Conservation (phyloP, 2,888 invertebrate genomes). For the Falcaria lacertinaria region DNA sequence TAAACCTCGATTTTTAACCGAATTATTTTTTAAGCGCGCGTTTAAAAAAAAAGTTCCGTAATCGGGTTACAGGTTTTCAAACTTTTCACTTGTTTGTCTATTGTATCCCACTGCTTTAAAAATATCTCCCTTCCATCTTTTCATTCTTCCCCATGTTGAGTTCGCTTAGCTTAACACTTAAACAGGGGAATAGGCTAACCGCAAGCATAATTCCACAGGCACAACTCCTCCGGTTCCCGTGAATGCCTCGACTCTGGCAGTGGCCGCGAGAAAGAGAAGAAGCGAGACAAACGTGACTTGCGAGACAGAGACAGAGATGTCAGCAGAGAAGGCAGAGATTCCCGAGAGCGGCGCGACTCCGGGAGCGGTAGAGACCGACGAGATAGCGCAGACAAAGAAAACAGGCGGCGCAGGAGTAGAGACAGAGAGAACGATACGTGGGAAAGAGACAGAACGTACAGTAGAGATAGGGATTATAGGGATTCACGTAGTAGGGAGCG, state of each 20-base stretch:
- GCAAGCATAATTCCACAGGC: slow-evolving; percentile 35
- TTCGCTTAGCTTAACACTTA: too few relatives aligned
- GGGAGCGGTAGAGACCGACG: slow-evolving; percentile 69
- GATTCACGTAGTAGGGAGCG: slow-evolving; percentile 68
- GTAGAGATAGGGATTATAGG: slow-evolving; percentile 61
- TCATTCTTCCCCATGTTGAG: too few relatives aligned
- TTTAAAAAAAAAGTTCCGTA: too few relatives aligned
- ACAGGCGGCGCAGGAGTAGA: slow-evolving; percentile 56
- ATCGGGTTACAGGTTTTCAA: too few relatives aligned
- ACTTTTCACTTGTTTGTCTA: too few relatives aligned
- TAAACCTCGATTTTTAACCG: too few relatives aligned
- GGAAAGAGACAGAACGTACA: slow-evolving; percentile 70
- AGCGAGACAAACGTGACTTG: slow-evolving; percentile 62
- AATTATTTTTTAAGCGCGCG: too few relatives aligned
- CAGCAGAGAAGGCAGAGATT: slow-evolving; percentile 66
- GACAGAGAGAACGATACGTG: slow-evolving; percentile 61
- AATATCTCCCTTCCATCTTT: too few relatives aligned
- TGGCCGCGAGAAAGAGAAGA: slow-evolving; percentile 70
- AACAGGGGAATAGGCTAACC: too few relatives aligned
- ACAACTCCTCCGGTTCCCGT: slow-evolving; percentile 70
- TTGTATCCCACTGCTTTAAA: too few relatives aligned
- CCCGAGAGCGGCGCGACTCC: slow-evolving; percentile 50
- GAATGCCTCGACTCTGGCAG: slow-evolving; percentile 74
- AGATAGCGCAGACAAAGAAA: slow-evolving; percentile 60
- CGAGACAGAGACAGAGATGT: slow-evolving; percentile 59